Conservation (phyloP, 1,140 invertebrate genomes). For the Drosophila kohkoa region DNA sequence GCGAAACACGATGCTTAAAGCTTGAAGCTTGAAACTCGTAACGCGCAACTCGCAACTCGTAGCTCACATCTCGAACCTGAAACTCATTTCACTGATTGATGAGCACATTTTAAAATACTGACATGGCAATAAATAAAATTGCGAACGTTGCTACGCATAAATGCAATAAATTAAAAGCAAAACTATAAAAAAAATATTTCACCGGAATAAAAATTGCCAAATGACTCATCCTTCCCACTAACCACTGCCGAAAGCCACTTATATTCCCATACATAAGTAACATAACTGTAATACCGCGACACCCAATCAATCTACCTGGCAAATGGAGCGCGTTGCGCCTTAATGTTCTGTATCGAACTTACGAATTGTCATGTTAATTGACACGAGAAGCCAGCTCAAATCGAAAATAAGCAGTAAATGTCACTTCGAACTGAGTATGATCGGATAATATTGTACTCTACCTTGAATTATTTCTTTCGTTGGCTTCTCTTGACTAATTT, state of each 20-base stretch:
- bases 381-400: conserved; percentile 31
- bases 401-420: conserved; percentile 5
- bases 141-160: conserved; percentile 68
- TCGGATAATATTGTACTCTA: not conserved
- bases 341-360: conserved; percentile 50
- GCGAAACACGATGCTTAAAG: conserved; percentile 15
- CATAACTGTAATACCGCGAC: conserved; percentile 36
- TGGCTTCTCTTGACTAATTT: too few relatives aligned
- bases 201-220: conserved; percentile 48
- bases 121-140: conserved; percentile 72
- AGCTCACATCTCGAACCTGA: conserved; percentile 33
- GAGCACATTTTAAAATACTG: conserved; percentile 71
- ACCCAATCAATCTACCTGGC: conserved; percentile 42
- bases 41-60: not conserved
- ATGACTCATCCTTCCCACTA: conserved; percentile 53
- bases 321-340: conserved; percentile 40
- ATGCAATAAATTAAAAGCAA: conserved; percentile 75
- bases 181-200: conserved; percentile 77
- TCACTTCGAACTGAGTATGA: not conserved
- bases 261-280: conserved; percentile 4
- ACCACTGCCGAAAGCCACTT: conserved; percentile 10
- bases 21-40: conserved; percentile 16
- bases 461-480: not conserved
- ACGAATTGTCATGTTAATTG: conserved; percentile 56
- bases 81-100: conserved; percentile 82